Evolutionary conservation across 2,888 invertebrate genomes (phyloP).

Genomic region (Epirrhoe tristata): DNA sequence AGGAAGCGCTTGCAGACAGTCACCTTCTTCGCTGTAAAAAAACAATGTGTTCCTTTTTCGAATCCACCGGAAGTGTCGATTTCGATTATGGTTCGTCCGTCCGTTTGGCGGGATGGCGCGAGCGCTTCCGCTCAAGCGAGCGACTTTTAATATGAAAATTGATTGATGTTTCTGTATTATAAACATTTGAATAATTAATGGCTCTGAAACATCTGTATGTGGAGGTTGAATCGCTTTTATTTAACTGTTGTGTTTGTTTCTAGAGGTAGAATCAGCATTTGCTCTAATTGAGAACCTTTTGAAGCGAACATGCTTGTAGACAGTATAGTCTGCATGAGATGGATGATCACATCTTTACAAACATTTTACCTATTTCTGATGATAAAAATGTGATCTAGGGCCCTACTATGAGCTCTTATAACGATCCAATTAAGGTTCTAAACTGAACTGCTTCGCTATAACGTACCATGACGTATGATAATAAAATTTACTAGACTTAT

Average conservation of each 20-base stretch:
- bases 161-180: conserved; percentile 33
- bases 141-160: conserved; percentile 41
- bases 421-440: no score
- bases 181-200: conserved; percentile 36
- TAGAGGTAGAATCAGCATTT: not conserved
- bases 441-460: no score
- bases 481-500: no score
- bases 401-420: no score
- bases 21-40: conserved; percentile 41
- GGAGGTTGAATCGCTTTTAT: not conserved
- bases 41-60: conserved; percentile 61
- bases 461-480: no score
- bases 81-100: conserved; percentile 66
- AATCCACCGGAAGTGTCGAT: conserved; percentile 66
- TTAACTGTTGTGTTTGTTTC: not conserved
- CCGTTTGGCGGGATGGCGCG: conserved; percentile 61
- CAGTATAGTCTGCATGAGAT: not conserved
- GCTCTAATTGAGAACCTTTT: not conserved
- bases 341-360: not conserved
- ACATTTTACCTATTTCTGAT: no score
- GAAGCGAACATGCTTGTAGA: no score
- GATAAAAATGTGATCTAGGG: no score
- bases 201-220: conserved; percentile 12
- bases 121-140: conserved; percentile 53
- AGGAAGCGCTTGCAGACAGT: conserved; percentile 17